These are phyloP conservation scores for Trochalopteron elliotii DNA, from an alignment of 2,113 vertebrate species.

Conservation along the genomic window DNA sequence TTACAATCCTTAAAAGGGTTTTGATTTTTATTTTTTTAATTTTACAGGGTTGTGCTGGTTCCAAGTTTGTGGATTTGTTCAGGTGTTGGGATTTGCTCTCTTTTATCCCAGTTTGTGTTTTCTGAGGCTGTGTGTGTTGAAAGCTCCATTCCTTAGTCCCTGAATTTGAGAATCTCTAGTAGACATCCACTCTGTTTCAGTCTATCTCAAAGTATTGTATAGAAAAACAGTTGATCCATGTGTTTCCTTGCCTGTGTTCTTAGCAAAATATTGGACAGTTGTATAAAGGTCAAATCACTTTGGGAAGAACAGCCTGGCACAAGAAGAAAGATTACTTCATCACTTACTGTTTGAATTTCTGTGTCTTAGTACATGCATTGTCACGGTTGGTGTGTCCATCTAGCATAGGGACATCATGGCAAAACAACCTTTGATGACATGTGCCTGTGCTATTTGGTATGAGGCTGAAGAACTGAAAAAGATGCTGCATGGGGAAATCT, in stretches of 20 bases:
- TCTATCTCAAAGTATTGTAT: neutral
- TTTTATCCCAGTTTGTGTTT: neutral
- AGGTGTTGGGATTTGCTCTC: neutral
- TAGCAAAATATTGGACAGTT: neutral
- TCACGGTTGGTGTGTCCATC: neutral
- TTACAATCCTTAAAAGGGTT: accelerated
- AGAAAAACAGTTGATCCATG: neutral
- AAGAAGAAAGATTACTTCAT: neutral
- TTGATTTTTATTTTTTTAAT: neutral
- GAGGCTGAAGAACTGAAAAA: neutral
- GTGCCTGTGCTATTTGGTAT: neutral
- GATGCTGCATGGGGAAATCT: neutral
- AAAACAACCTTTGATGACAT: neutral
- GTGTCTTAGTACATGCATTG: neutral
- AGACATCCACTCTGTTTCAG: neutral
- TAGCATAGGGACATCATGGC: neutral
- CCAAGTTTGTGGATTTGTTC: neutral
- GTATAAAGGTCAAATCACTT: neutral
- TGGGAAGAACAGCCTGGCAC: neutral
- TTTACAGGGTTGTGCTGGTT: neutral
- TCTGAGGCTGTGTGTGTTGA: neutral
- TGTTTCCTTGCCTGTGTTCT: neutral
- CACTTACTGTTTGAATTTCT: neutral
- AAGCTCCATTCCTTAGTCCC: neutral
- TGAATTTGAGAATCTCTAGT: neutral